Evolutionary conservation across 2,888 invertebrate species (phyloP).

Genomic region (Nomada ferruginata): DNA sequence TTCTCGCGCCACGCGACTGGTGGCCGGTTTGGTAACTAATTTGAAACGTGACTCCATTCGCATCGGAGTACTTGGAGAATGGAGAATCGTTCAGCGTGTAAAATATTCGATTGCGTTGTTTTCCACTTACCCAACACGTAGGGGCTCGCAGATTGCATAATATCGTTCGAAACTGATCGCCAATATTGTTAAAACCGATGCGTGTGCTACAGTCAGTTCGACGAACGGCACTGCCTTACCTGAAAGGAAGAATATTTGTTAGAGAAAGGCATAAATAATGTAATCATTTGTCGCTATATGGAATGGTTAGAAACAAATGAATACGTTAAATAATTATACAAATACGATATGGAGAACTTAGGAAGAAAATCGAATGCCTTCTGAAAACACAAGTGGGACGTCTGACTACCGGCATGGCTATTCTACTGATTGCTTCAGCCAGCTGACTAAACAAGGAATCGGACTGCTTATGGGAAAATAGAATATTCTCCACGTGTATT

Average conservation of each 20-base stretch:
- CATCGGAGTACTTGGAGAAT: no score
- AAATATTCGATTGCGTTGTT: background rate
- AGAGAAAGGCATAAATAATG: background rate
- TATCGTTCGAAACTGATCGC: constrained; percentile 97
- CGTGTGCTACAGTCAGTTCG: constrained; percentile 95
- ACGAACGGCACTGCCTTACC: constrained; percentile 97
- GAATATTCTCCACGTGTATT: no score
- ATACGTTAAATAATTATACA: background rate
- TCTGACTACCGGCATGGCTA: background rate
- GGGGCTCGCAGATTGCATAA: constrained; percentile 96
- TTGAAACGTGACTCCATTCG: background rate
- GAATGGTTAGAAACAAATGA: background rate
- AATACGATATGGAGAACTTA: background rate
- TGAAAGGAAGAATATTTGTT: constrained; percentile 81
- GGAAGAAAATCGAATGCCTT: no score
- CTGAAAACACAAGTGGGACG: background rate
- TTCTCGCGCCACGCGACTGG: background rate
- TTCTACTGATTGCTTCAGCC: constrained; percentile 1
- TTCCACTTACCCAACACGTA: constrained; percentile 89
- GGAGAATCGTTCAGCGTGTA: no score
- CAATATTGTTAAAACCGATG: constrained; percentile 95
- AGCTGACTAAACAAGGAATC: no score
- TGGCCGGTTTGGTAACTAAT: background rate
- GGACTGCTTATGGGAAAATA: no score
- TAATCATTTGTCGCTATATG: background rate